Base-by-base conservation (phyloP, 2,797 vertebrate species). In the Eulemur coronatus region DNA sequence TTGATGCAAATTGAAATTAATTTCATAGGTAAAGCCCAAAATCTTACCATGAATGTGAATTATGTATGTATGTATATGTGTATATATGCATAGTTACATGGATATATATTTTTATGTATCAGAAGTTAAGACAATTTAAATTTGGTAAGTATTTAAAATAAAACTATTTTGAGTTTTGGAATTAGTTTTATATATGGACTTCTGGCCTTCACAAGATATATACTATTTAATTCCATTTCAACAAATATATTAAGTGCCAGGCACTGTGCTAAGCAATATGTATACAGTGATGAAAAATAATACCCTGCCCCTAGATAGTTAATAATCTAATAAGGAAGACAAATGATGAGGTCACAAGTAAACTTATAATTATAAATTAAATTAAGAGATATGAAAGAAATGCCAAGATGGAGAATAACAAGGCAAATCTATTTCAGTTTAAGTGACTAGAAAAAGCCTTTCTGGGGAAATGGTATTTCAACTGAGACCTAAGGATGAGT, bases 151-250 rank as follows among this genome's bases (percentile, higher is more conserved):
- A 4, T 88, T 94, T 79, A 73, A 88, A 94, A 95, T 92, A 94
- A 92, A 93, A 50, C 57, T 72, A 43, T 80, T 95, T 69, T 41
- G 43, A 24, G 35, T 41, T 70, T 70, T 41, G 10, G 55, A 70
- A 65, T 91, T 3, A 50, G 63, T 80, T 84, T 85, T 85, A 35
- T 67, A 35, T 90, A 48, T 70, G 35, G 55, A 88, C 92, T 96
- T 91, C 41, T 95, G 65, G 65, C 15, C 88, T 94, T 94, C 35
- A 33, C 13, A 67, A 92, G 84, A 79, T 92, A 87, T 18, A 2
- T 78, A 61, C 35, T 94, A 61, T 75, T 92, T 89, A 24, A 86
- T 94, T 95, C 50, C n/a, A 43, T 95, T 96, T 91, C 61, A 67
- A 33, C 50, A 94, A 69, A 73, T 72, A 38, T 10, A 43, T 76